Percentiles rank a stretch among this genome's conserved stretches.
These are phyloP conservation scores for Rhodeus uyekii DNA, from an alignment of 2,797 vertebrate genomes.

Conservation along the genomic window DNA sequence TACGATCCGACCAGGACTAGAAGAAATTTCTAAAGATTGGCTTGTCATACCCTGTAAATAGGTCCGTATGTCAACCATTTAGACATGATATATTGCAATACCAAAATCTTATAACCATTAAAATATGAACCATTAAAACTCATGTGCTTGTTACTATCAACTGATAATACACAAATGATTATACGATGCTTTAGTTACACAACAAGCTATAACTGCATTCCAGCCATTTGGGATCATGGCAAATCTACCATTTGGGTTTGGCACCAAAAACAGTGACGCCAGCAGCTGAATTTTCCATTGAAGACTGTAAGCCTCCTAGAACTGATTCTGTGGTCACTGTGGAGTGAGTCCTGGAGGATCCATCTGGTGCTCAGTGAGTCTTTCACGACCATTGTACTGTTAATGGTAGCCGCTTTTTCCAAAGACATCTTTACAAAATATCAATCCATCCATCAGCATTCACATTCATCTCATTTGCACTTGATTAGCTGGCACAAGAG, in stretches of 20 bases:
- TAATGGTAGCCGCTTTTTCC: neutral
- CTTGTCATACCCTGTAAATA: conserved; percentile 2
- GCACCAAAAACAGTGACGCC: neutral
- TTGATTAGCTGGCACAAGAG: neutral
- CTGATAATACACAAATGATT: neutral
- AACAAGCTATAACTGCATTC: neutral
- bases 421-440: neutral
- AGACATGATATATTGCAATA: neutral
- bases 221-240: neutral
- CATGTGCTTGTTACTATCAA: neutral
- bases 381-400: neutral
- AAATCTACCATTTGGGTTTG: conserved; percentile 16
- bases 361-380: conserved; percentile 19
- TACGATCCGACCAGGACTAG: neutral
- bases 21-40: conserved; percentile 3
- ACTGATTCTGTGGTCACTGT: conserved; percentile 15
- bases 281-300: conserved; percentile 6
- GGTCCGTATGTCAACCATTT: conserved; percentile 1
- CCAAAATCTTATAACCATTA: neutral
- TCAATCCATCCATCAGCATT: neutral
- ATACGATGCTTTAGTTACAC: neutral
- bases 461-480: neutral
- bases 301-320: conserved; percentile 25
- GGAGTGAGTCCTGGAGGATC: conserved; percentile 1
- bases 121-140: neutral